Base-by-base conservation (phyloP, 2,113 vertebrate genomes). In the Cettia cetti region DNA sequence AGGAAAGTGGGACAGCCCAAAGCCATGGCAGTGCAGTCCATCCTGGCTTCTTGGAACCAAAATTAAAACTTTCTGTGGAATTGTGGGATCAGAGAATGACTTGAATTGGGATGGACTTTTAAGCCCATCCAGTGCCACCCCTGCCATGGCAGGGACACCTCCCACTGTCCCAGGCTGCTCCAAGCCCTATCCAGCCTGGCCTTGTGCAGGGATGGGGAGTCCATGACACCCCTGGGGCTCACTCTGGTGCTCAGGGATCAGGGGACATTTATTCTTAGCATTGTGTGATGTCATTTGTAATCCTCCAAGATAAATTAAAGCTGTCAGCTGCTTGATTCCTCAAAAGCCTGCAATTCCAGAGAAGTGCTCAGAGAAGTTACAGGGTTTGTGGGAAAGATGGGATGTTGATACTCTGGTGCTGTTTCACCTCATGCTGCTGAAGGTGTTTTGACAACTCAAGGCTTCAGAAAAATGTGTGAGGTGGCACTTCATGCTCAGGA, bases 41-140 rank as follows among this genome's bases (percentile, higher is more conserved):
- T 8, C 30, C 63, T n/a, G 18, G 56, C 26, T 30, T 66, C 23
- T 42, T 69, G 26, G 44, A 31, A 76, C 4, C 60, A 68, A 31
- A 78, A 8, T 15, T 1, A 10, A 37, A 77, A 49, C 13, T 64
- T 64, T 4, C 18, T 0, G 0, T 68, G 61, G 2, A 27, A 19
- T 8, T 59, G 12, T n/a, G 24, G 16, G 33, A 35, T 88, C 50
- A 23, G 18, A 13, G 57, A 49, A 10, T 56, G 42, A 1, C 0
- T 47, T 82, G 9, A 2, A 5, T 30, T 54, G n/a, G 47, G 13
- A 54, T 11, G 28, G 47, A 9, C n/a, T 1, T 26, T 0, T 18
- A 15, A 40, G 0, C 15, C 2, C 78, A 52, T 0, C 44, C 44
- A 33, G 8, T 16, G 4, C 19, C 52, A 39, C 3, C 39, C 50